Base-by-base conservation (phyloP, 2,113 vertebrate genomes). In the Brachypteracias leptosomus region DNA sequence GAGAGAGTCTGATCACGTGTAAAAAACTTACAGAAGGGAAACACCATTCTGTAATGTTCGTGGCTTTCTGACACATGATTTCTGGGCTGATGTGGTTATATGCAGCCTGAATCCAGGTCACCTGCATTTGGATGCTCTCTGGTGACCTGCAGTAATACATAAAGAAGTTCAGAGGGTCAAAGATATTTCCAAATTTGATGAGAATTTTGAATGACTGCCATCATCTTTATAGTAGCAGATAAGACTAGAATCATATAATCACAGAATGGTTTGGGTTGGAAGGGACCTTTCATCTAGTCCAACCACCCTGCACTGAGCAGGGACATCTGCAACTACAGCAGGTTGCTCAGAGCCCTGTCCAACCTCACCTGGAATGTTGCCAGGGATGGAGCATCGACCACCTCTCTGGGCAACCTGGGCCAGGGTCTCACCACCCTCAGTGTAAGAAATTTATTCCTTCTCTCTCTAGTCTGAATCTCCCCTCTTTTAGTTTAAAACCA, bases 21-120 rank as follows among this genome's bases (percentile, higher is more conserved):
- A 21, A 66, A 73, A 77, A 80, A 82, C 78, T 89, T 92, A 31
- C 57, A 88, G 89, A 70, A 89, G 89, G 91, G 96, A 91, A 93
- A 76, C 92, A 85, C 91, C 92, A 46, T 59, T n/a, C 89, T 88
- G 87, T 65, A 76, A 68, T 46, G 85, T 89, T 95, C 38, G 59
- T 91, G 95, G 80, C 85, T 93, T 88, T 19, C 90, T 97, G 96
- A 90, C 94, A 92, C 42, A 67, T 88, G 75, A 81, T 95, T 93
- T 88, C 36, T 89, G 94, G 89, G 47, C 81, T 90, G 58, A 19
- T 33, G 74, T 68, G 42, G 26, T 72, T 89, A 25, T 66, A 24
- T 38, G 84, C 74, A 89, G 54, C 86, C 72, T 74, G 46, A 35
- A 72, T 55, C 57, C 51, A n/a, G 77, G 61, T 89, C 89, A 87